Base-by-base conservation (phyloP, 2,797 vertebrate genomes). In the Megalops cyprinoides region DNA sequence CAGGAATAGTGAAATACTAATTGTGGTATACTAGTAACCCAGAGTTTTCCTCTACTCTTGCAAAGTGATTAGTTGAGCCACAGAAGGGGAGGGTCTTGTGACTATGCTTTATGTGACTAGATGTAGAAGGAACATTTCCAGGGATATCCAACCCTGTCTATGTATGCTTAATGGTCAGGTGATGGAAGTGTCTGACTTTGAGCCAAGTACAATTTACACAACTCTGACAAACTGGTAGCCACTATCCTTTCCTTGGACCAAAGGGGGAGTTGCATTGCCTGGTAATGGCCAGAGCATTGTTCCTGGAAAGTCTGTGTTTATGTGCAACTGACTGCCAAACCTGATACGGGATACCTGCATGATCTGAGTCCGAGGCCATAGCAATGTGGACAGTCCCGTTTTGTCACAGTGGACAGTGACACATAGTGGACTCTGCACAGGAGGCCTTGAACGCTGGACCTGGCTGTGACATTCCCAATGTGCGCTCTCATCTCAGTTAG, bases 231-330 rank as follows among this genome's bases (percentile, higher is more conserved):
- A 67, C 62, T 37, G 62, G 62, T 67, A 15, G 39, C 31, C 62
- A 4, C 15, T 2, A 28, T 15, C 31, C 34, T 39, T 62, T 37
- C 18, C 62, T 39, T 37, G 10, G 18, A 34, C 31, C 31, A 67
- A 39, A 39, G 62, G 62, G 62, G 62, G 37, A 39, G 65, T 42
- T 7, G 39, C 3, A 42, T 42, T 23, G 18, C 37, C 15, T 39
- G 2, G 14, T 42, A 42, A 18, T 18, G 65, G 65, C 10, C 6
- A 7, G 20, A 42, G 37, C 8, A 20, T 4, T 20, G 18, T 69
- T 69, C 65, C 37, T 69, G 65, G 65, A 69, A 69, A 42, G 20
- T 42, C 65, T 65, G 23, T 42, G 65, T 42, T 69, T 69, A 9
- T 69, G 37, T 37, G 7, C 23, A 42, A 8, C 5, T 4, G 7